Conservation (phyloP, 2,888 invertebrate species). For the Eilema depressum region DNA sequence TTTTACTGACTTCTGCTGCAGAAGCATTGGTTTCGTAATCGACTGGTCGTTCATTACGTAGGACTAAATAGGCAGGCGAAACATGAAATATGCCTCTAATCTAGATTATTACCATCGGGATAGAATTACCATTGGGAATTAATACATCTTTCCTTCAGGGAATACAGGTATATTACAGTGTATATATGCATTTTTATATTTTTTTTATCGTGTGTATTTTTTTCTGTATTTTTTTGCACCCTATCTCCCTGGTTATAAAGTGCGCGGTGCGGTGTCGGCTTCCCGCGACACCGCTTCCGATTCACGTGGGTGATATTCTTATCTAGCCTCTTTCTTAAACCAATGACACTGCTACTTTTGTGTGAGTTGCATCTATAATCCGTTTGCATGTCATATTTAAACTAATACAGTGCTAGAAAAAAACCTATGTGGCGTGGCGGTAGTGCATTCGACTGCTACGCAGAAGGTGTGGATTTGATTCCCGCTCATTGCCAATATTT, state of each 20-base stretch:
- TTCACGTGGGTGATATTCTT: conserved; percentile 53
- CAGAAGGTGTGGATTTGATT: too few species aligned
- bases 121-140: too few species aligned
- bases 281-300: conserved; percentile 82
- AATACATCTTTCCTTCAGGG: too few species aligned
- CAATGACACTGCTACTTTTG: background rate
- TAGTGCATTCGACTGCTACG: too few species aligned
- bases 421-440: too few species aligned
- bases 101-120: too few species aligned
- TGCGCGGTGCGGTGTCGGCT: conserved; percentile 77
- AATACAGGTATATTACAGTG: too few species aligned
- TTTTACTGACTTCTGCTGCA: too few species aligned
- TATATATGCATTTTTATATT: too few species aligned
- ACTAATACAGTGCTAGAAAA: background rate
- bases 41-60: background rate
- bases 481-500: too few species aligned
- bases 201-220: background rate
- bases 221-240: background rate
- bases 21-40: background rate
- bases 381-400: background rate
- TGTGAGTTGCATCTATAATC: conserved; percentile 8
- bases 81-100: too few species aligned
- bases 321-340: conserved; percentile 25
- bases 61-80: too few species aligned
- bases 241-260: conserved; percentile 61